Evolutionary conservation across 2,888 invertebrate species (phyloP).

Genomic region (Caenorhabditis sp.): DNA sequence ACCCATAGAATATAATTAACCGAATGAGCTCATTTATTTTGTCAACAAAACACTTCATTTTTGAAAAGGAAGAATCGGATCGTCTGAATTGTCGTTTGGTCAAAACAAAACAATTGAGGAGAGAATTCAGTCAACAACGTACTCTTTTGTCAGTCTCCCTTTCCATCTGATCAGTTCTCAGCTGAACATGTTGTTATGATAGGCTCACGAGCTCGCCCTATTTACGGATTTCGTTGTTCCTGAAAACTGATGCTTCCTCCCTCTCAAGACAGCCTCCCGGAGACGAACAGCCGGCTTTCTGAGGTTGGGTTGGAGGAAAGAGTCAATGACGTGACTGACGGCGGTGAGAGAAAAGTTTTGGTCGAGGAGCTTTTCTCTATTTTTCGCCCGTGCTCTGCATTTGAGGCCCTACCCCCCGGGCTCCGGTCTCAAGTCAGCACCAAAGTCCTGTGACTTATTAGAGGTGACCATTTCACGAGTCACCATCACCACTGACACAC

Average conservation of each 20-base stretch:
- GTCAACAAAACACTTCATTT: slow-evolving; percentile 51
- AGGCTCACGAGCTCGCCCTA: slow-evolving; percentile 44
- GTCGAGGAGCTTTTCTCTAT: slow-evolving; percentile 34
- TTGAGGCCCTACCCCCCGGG: slow-evolving; percentile 31
- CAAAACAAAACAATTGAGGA: slow-evolving; percentile 61
- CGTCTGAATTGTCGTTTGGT: slow-evolving; percentile 42
- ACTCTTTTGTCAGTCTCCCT: slow-evolving; percentile 7
- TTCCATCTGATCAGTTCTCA: slow-evolving; percentile 6
- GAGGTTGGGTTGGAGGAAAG: slow-evolving; percentile 27
- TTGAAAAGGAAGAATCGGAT: slow-evolving; percentile 31
- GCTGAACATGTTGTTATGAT: slow-evolving; percentile 30
- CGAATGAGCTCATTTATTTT: not conserved
- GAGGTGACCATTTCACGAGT: slow-evolving; percentile 61
- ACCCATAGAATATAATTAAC: not conserved
- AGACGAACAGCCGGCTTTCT: slow-evolving; percentile 57
- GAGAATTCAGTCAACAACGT: slow-evolving; percentile 42
- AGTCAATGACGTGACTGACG: slow-evolving; percentile 53
- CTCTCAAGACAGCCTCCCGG: slow-evolving; percentile 39
- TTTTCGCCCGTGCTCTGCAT: slow-evolving; percentile 21
- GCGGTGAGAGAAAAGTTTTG: slow-evolving; percentile 24
- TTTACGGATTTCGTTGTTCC: slow-evolving; percentile 46
- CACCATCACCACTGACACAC: slow-evolving; percentile 20
- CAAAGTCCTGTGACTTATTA: slow-evolving; percentile 59
- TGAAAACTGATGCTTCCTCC: slow-evolving; percentile 36
- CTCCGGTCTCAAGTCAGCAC: slow-evolving; percentile 55